A percentile compares a stretch with the other conserved stretches of the same genome.
These are phyloP conservation scores for Epinephelus awoara DNA, from an alignment of 2,797 vertebrate genomes.

Conservation along the genomic window DNA sequence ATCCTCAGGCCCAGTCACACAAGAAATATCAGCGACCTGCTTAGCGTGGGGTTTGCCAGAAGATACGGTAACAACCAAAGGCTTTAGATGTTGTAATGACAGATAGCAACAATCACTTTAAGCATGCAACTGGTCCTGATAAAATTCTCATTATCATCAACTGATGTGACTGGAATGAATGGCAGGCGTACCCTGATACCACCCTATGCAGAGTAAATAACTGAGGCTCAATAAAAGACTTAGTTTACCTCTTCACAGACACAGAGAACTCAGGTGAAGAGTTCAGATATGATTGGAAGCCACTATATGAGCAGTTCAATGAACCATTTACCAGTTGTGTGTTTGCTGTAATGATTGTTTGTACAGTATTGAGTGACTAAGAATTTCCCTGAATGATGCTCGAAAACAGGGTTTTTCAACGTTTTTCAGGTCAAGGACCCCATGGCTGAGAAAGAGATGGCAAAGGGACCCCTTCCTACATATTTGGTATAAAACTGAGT, in stretches of 20 bases:
- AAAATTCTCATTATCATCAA: slow-evolving; percentile 25
- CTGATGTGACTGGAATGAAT: slow-evolving; percentile 26
- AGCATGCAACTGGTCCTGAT: slow-evolving; percentile 31
- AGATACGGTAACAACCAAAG: slow-evolving; percentile 13
- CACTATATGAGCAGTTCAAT: not conserved
- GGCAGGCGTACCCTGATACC: not conserved
- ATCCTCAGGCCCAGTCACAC: slow-evolving; percentile 11
- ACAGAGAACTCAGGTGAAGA: too few relatives aligned
- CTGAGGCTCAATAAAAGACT: slow-evolving; percentile 5
- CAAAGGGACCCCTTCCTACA: too few relatives aligned
- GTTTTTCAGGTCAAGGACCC: too few relatives aligned
- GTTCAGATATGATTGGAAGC: not conserved
- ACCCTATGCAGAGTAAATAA: not conserved
- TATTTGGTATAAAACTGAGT: too few relatives aligned
- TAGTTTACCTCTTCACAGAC: not conserved
- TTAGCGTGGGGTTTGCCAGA: slow-evolving; percentile 8
- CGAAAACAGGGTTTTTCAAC: too few relatives aligned
- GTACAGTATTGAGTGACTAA: not conserved
- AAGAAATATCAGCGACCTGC: slow-evolving; percentile 3
- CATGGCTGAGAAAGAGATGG: too few relatives aligned
- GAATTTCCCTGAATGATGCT: not conserved
- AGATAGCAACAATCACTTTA: slow-evolving; percentile 20
- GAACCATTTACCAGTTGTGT: not conserved
- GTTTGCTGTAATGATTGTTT: slow-evolving; percentile 1
- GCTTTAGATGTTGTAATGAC: not conserved